Base-by-base conservation (phyloP, 1,140 invertebrate genomes). In the Eumaeus atala region DNA sequence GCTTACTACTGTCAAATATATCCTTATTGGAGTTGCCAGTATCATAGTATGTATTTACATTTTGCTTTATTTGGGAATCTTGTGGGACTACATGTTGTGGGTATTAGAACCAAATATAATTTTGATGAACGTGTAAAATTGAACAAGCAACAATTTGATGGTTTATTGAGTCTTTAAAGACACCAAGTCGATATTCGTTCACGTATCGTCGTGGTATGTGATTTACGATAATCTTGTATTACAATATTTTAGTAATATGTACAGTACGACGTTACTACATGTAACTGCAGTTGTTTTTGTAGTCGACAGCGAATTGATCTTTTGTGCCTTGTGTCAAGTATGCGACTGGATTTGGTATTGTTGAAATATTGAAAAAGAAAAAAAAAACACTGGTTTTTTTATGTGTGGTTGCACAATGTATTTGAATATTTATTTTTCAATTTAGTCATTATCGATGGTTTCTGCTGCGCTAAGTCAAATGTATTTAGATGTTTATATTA, bases 381-480 rank as follows among this genome's bases (percentile, higher is more conserved):
- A 61, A 59, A 68, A 66, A 67, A 72, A 75, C 73, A 79, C 75
- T 70, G 70, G 69, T 66, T 71, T 28, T 28, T 74, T 72, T 73
- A 79, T 79, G 82, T 84, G 79, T n/a, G n/a, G n/a, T 73, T 83
- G 80, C 80, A 86, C 80, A 85, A 79, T 6, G 77, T 74, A 69
- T 69, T 67, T 78, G 73, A 70, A 71, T 69, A 70, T 75, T 78
- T 73, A 80, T 63, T 72, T 72, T 67, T 67, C 70, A 62, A 64
- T 74, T 74, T 74, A 72, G 66, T 68, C 72, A 66, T 58, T 74
- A 71, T 71, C 55, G 61, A 73, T 75, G 71, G 73, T 75, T 70
- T 72, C 70, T 66, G 67, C 60, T 74, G 77, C 66, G 64, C 64
- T 80, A 75, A 82, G 75, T 80, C 72, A 78, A 64, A 60, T 42